phyloP scores from a whole-genome alignment of 1,140 invertebrate species.

The Drosophila pallidifrons region DNA sequence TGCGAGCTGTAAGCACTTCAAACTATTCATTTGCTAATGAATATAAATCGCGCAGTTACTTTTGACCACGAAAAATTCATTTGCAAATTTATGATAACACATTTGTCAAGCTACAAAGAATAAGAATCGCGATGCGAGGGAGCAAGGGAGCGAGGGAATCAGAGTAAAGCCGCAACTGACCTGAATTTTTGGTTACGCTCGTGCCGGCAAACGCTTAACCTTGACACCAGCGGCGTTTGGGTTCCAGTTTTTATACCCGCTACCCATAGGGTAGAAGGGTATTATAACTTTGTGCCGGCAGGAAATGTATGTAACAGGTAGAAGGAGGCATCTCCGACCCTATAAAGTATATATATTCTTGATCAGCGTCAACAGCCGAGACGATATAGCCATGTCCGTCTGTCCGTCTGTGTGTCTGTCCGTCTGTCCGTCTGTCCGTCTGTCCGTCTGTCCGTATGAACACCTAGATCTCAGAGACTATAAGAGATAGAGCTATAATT shows the following conservation, averaged over 20 bases:
- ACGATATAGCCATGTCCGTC: no score
- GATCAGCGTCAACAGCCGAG: no score
- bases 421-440: no score
- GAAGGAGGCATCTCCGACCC: no score
- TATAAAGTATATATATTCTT: no score
- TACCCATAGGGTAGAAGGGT: no score
- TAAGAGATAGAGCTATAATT: no score
- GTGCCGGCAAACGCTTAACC: constrained; percentile 71
- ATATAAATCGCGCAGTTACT: constrained; percentile 69
- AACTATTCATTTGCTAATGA: constrained; percentile 61
- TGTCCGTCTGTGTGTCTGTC: no score
- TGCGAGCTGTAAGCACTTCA: constrained; percentile 11
- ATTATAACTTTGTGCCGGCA: no score
- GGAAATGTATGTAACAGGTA: no score
- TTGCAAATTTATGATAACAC: constrained; percentile 65
- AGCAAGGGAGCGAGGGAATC: neutral
- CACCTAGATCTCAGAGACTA: no score
- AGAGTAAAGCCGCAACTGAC: constrained; percentile 48
- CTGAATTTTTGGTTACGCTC: constrained; percentile 73
- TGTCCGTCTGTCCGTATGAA: no score
- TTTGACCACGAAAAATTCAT: constrained; percentile 63
- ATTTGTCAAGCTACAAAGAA: constrained; percentile 49
- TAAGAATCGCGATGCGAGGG: neutral
- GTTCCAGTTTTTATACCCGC: neutral
- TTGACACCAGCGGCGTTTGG: constrained; percentile 63